Conservation (phyloP, 2,888 invertebrate genomes). For the Epinotia ramella region DNA sequence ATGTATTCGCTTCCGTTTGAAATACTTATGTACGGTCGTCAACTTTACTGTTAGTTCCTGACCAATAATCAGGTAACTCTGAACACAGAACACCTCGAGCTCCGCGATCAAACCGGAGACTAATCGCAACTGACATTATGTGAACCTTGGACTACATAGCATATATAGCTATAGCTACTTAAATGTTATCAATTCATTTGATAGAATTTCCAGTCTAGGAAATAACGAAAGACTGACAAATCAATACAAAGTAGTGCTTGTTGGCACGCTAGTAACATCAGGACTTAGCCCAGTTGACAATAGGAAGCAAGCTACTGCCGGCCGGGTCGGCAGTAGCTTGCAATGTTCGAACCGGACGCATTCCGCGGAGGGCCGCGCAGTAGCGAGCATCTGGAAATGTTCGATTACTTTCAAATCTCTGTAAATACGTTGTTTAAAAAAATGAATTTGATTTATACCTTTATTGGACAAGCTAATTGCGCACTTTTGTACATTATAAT, state of each 20-base stretch:
- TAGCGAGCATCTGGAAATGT: slow-evolving; percentile 38
- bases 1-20: slow-evolving; percentile 46
- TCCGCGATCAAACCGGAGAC: slow-evolving; percentile 22
- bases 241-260: slow-evolving; percentile 29
- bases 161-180: slow-evolving; percentile 32
- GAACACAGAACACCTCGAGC: slow-evolving; percentile 31
- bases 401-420: slow-evolving; percentile 39
- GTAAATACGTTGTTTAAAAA: slow-evolving; percentile 49
- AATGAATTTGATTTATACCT: slow-evolving; percentile 49
- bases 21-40: slow-evolving; percentile 47
- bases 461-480: slow-evolving; percentile 24
- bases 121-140: slow-evolving; percentile 30
- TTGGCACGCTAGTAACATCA: slow-evolving; percentile 27
- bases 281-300: slow-evolving; percentile 45
- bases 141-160: slow-evolving; percentile 32
- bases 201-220: slow-evolving; percentile 24
- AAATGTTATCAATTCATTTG: slow-evolving; percentile 29
- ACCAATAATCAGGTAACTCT: slow-evolving; percentile 39
- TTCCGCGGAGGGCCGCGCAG: slow-evolving; percentile 30
- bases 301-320: slow-evolving; percentile 47
- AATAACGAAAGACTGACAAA: slow-evolving; percentile 22
- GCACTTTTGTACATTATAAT: slow-evolving; percentile 27
- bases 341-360: slow-evolving; percentile 4
- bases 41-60: slow-evolving; percentile 47
- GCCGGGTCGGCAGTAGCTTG: slow-evolving; percentile 38